Evolutionary conservation across 2,888 invertebrate genomes (phyloP), one percentile per base, ranked within the genome.

Genomic region (Gastracanthus pulcherrimus): DNA sequence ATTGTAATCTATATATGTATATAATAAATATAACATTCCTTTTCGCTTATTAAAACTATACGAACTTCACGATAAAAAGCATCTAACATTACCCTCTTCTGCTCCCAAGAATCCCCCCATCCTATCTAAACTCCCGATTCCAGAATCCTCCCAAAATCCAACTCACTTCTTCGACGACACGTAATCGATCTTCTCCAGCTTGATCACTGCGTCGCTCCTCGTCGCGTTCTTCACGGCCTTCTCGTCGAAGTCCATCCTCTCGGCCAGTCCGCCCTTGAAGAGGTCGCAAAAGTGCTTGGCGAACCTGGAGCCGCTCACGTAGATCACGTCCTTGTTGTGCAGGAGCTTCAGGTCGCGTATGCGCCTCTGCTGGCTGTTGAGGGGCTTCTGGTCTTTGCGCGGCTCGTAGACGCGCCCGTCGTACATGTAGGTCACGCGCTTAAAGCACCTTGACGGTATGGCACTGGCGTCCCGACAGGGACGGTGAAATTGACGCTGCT

Each of bases 281-380:
- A 95, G 89, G 83, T 94, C 93, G 2, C 94, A 94, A 87, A 96
- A 96, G 86, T 95, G 93, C 48, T 93, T 92, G 94, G 95, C 95
- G 87, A 96, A 96, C 66, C 92, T 93, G 48, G 92, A 89, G 0
- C 96, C 96, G 87, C 94, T 95, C 0, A 96, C 91, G 75, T 88
- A 90, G 38, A 83, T 84, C 0, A 89, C 76, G 5, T 89, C 86
- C 72, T 88, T 88, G 62, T 91, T 90, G 62, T 86, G 85, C 1
- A 86, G 84, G 4, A 84, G 82, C 7, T 88, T 80, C 1, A 87
- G 88, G 2, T 86, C 82, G 64, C 86, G 86, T 45, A 91, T 87
- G 3, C 86, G 85, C 3, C 85, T 81, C 41, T 91, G 88, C 5
- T 87, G 89, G 31, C 78, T 86, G n/a, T 87, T 89, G 36, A 88